Base-by-base conservation (phyloP, 1,140 invertebrate species). In the Drosophila lowei region DNA sequence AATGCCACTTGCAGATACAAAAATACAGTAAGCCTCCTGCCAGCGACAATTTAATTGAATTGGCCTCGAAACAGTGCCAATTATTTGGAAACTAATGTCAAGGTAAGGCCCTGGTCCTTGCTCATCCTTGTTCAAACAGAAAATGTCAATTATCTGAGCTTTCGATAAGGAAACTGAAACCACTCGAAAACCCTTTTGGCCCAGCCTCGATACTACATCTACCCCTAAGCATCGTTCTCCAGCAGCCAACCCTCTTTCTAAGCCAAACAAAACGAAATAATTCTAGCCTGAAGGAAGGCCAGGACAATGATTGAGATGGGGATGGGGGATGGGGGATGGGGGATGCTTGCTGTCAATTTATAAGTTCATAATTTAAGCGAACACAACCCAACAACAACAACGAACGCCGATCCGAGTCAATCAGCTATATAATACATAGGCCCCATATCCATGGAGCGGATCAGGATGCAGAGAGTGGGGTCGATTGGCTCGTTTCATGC, bases 291-390 rank as follows among this genome's bases (percentile, higher is more conserved):
- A 48, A 18, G 18, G 30, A 13, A 25, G 23, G 15, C 34, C 11
- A 38, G 34, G 34, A 28, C 9, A 4, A 13, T 6, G 25, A 7
- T 21, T 46, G 18, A 11, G 23, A 56, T 44, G 42, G 11, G 13
- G 21, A 13, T 7, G n/a, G 25, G 8, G n/a, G 8, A 34, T n/a
- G n/a, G 6, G 28, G 7, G 5, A 28, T 38, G 43, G 43, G 16
- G n/a, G 15, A 46, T 15, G 44, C 57, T 44, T 61, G 60, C 79
- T 84, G 77, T 84, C 80, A 86, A 77, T 80, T 85, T 86, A 79
- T 70, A 77, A 86, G 81, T 86, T 85, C 64, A 85, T 85, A 80
- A 80, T 77, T 85, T 70, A 77, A 53, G 77, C 57, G 46, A 72
- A 76, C 75, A 83, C 77, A 77, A 66, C 34, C 73, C 68, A 68